Percentiles rank a stretch among this genome's conserved stretches.
Conservation (phyloP, 2,888 invertebrate genomes). For the Linnaemya vulpina region DNA sequence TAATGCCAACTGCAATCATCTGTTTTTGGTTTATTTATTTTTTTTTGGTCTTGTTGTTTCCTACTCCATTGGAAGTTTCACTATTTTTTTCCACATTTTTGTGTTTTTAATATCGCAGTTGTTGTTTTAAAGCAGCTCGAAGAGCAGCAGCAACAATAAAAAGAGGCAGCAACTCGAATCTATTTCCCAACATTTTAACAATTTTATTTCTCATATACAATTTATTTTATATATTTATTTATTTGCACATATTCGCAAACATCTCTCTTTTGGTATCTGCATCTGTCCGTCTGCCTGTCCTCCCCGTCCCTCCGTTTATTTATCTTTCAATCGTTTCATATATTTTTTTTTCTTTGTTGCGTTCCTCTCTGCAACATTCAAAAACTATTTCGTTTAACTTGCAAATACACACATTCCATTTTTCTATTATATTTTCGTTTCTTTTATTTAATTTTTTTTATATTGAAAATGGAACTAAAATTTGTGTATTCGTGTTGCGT, state of each 20-base stretch:
- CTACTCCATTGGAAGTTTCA: slow-evolving; percentile 70
- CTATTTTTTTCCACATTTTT: slow-evolving; percentile 42
- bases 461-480: slow-evolving; percentile 21
- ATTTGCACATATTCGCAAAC: slow-evolving; percentile 13
- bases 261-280: slow-evolving; percentile 26
- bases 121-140: slow-evolving; percentile 41
- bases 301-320: not conserved
- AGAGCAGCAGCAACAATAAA: slow-evolving; percentile 27
- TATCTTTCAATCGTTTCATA: slow-evolving; percentile 16
- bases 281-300: slow-evolving; percentile 6
- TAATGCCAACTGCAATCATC: slow-evolving; percentile 26
- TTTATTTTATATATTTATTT: slow-evolving; percentile 43
- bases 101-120: slow-evolving; percentile 2
- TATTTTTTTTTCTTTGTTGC: not conserved
- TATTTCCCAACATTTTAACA: slow-evolving; percentile 63
- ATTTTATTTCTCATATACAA: slow-evolving; percentile 32
- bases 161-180: slow-evolving; percentile 61
- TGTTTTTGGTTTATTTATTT: slow-evolving; percentile 3
- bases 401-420: slow-evolving; percentile 12
- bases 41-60: not conserved
- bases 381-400: slow-evolving; percentile 36
- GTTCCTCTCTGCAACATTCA: slow-evolving; percentile 27
- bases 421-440: not conserved
- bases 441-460: not conserved
- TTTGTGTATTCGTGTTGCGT: not conserved